phyloP scores from a whole-genome alignment of 1,140 invertebrate species.

The Drosophila bipectinata region DNA sequence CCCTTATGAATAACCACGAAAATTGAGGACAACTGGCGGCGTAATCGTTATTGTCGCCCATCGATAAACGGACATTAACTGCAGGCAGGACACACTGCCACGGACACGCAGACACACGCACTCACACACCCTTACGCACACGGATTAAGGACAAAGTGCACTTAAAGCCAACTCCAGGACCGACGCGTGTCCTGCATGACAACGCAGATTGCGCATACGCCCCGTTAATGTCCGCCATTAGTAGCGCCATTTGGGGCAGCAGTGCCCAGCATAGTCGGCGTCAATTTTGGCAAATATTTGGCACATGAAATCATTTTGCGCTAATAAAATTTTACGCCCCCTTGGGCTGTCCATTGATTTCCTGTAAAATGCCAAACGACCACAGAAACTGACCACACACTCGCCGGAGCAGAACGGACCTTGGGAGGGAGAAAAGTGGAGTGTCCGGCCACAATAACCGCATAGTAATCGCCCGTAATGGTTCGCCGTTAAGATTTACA shows the following conservation, averaged over 20 bases:
- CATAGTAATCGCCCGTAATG: constrained; percentile 42
- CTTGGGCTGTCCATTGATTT: constrained; percentile 66
- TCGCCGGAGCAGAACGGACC: background rate
- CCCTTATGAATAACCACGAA: constrained; percentile 6
- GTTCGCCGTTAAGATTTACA: constrained; percentile 41
- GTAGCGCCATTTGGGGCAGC: constrained; percentile 64
- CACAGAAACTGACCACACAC: constrained; percentile 61
- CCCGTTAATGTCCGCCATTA: constrained; percentile 75
- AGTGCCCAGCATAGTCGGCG: constrained; percentile 23
- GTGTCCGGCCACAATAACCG: constrained; percentile 15
- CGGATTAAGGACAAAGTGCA: constrained; percentile 70
- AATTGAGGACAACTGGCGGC: constrained; percentile 17
- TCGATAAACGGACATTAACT: constrained; percentile 69
- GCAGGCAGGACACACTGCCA: constrained; percentile 33
- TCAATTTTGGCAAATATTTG: constrained; percentile 79
- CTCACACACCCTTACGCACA: constrained; percentile 17
- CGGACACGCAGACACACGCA: constrained; percentile 5
- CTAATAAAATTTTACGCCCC: constrained; percentile 72
- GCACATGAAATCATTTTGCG: constrained; percentile 81
- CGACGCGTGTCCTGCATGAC: constrained; percentile 62
- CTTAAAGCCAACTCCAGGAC: constrained; percentile 60
- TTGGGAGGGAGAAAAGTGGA: background rate
- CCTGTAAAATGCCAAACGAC: constrained; percentile 58
- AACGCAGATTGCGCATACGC: constrained; percentile 71
- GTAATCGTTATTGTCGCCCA: constrained; percentile 51